These are phyloP conservation scores for Phenganax marumi DNA, from an alignment of 92 coral and sea anemone genomes.

Conservation along the genomic window DNA sequence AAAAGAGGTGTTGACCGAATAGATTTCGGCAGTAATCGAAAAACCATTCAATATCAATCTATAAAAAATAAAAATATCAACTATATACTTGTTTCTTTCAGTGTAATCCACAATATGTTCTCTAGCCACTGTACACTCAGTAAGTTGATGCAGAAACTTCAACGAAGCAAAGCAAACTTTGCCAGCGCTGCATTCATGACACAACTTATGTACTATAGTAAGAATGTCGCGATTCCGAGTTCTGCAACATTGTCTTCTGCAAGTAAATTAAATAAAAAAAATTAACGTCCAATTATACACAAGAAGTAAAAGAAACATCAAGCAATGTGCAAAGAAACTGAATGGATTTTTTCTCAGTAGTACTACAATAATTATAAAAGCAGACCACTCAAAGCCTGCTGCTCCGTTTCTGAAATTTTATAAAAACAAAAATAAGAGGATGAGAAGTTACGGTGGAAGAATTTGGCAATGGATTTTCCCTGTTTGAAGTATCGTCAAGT, in stretches of 20 bases:
- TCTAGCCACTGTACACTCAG: constrained; percentile 21
- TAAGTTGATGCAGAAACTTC: constrained; percentile 20
- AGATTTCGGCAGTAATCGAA: neutral
- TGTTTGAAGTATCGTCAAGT: too few species aligned
- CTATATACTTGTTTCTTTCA: neutral
- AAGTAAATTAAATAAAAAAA: neutral
- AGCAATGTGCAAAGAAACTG: too few species aligned
- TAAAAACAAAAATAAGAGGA: too few species aligned
- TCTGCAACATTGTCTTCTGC: constrained; percentile 13
- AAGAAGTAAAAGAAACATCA: too few species aligned
- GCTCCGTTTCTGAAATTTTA: too few species aligned
- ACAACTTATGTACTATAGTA: neutral
- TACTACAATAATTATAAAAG: too few species aligned
- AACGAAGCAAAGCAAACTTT: constrained; percentile 15
- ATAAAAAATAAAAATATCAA: neutral
- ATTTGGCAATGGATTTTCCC: too few species aligned
- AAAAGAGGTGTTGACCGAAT: constrained; percentile 2
- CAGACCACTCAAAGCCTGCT: too few species aligned
- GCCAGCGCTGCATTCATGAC: neutral
- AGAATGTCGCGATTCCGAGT: constrained; percentile 3
- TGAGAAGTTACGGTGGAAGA: too few species aligned
- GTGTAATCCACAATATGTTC: neutral
- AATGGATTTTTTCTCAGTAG: too few species aligned
- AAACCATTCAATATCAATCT: neutral
- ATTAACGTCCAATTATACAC: neutral